These are phyloP conservation scores for sheep (Ovis aries) DNA, from an alignment of 2,113 vertebrate genomes.

Conservation along the genomic window ARS-UI_Ramb_v3.0 NC_056059.1:111132001-111132500, in stretches of 20 bases:
- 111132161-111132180: neutral
- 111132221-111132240: neutral
- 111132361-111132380: neutral
- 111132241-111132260: neutral
- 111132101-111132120: neutral
- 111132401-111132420: neutral
- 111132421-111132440: neutral
- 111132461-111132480: neutral
- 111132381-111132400: accelerated
- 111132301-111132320: accelerated
- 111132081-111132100: neutral
- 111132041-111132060: neutral
- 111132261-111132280: accelerated
- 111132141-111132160: neutral
- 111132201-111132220: neutral
- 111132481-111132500: neutral
- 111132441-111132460: neutral
- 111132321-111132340: neutral
- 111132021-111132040: neutral
- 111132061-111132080: neutral
- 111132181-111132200: neutral
- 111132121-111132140: neutral
- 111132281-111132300: neutral
- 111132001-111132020: neutral
- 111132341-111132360: neutral